Conservation (phyloP, 2,113 vertebrate species). For the Octodon degus region DNA sequence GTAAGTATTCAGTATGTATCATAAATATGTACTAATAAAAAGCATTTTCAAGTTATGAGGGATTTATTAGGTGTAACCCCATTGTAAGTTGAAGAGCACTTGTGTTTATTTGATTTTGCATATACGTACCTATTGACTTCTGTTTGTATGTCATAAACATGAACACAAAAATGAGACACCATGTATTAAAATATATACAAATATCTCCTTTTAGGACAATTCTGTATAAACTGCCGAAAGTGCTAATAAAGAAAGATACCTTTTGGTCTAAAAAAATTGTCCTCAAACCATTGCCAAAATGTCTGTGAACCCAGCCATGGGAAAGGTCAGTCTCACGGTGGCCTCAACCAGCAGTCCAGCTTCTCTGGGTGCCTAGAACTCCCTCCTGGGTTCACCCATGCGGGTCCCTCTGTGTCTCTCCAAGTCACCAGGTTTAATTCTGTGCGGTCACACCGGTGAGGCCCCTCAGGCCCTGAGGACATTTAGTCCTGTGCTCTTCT, state of each 20-base stretch:
- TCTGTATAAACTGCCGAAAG: neutral
- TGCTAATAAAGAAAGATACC: neutral
- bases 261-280: neutral
- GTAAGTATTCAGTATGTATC: neutral
- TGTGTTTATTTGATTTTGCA: neutral
- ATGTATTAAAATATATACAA: neutral
- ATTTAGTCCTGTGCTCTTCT: neutral
- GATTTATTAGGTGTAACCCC: neutral
- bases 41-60: neutral
- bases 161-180: neutral
- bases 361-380: neutral
- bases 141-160: neutral
- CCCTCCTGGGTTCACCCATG: neutral
- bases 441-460: neutral
- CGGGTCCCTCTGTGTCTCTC: neutral
- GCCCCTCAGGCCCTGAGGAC: neutral
- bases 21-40: neutral
- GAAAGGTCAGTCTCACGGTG: neutral
- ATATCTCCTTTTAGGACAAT: neutral
- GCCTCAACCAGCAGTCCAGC: neutral
- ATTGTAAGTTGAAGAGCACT: neutral
- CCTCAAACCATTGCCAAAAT: neutral
- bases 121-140: neutral
- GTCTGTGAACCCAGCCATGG: neutral
- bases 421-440: neutral